phyloP scores from a whole-genome alignment of 1,140 invertebrate genomes.

The Trichonephila inaurata region DNA sequence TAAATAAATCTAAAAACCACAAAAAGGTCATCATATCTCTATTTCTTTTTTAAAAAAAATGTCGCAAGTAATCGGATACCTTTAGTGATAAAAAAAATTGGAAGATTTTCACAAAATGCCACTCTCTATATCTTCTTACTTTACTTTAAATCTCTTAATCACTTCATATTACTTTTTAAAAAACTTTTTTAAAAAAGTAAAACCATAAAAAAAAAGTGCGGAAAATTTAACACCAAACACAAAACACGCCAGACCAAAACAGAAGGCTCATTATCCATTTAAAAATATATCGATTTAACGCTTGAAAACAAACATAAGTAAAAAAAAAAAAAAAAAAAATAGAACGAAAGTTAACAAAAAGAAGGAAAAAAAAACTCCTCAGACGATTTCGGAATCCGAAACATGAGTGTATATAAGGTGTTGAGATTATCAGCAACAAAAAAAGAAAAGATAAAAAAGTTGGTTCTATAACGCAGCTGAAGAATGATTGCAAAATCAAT shows the following conservation, averaged over 20 bases:
- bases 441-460: background rate
- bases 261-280: slow-evolving; percentile 20
- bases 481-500: slow-evolving; percentile 69
- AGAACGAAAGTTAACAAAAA: background rate
- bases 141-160: background rate
- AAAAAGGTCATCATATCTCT: no score
- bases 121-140: background rate
- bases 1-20: no score
- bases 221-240: background rate
- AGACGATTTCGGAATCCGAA: slow-evolving; percentile 26
- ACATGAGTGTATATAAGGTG: slow-evolving; percentile 24
- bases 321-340: background rate
- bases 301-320: slow-evolving; percentile 21
- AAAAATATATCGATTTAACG: slow-evolving; percentile 58
- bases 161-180: background rate
- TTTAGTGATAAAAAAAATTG: no score
- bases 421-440: slow-evolving; percentile 14
- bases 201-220: background rate
- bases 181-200: background rate
- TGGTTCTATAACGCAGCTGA: background rate
- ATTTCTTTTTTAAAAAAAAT: no score
- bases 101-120: no score
- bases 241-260: background rate
- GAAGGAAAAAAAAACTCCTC: background rate
- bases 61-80: no score